Evolutionary conservation across 2,888 invertebrate genomes (phyloP), one percentile per base, ranked within the genome.

Genomic region (Melangyna quadrimaculata): DNA sequence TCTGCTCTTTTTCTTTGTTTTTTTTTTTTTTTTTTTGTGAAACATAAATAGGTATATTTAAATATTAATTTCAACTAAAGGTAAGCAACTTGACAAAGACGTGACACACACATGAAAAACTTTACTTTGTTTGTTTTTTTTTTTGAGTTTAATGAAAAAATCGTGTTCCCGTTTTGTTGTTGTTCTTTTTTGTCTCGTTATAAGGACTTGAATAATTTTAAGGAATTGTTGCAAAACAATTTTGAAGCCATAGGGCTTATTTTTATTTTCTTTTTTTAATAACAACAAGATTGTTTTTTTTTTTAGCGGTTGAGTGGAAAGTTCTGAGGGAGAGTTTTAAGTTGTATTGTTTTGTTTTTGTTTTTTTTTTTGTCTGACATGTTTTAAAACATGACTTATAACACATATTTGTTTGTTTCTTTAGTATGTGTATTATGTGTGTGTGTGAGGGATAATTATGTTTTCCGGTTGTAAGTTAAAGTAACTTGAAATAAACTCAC

Each of bases 41-140:
- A 72, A 70, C 40, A 32, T 69, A 35, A 40, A 61, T 35, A 67
- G 48, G 35, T 35, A 24, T 51, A 84, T 79, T 84, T 67, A 84
- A 84, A 79, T 79, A 79, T 84, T 79, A 79, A 84, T 74, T 75
- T 29, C n/a, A 71, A 45, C 40, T 74, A 51, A 63, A 48, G 57
- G 51, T 65, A 63, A 67, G 67, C 51, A 67, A 35, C 45, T 27
- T 37, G 35, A 37, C 48, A 53, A 37, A 32, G 37, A 65, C 63
- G 71, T 79, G 79, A 79, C 79, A 79, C 57, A 79, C 57, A 79
- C 59, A 73, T 83, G 72, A 24, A 8, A 55, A 51, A 32, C n/a
- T 32, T 40, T 27, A 12, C 51, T 32, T 32, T 29, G 3, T 48
- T 48, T n/a, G 37, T 27, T 55, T 43, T 32, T 53, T 32, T n/a